These are phyloP conservation scores for Colius striatus DNA, from an alignment of 2,113 vertebrate genomes.

Conservation along the genomic window DNA sequence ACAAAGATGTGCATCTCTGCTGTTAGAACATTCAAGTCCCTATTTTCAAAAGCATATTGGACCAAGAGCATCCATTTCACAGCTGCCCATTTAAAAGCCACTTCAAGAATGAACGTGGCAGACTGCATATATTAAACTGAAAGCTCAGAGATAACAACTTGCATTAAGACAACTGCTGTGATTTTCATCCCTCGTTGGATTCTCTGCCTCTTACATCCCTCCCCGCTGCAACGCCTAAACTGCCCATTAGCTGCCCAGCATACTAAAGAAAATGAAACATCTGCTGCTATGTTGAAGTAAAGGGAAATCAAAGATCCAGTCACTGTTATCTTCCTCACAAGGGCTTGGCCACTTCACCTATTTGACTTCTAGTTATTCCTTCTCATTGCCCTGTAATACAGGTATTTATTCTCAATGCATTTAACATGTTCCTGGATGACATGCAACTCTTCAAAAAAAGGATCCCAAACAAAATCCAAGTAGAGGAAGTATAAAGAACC, in stretches of 20 bases:
- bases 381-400: neutral
- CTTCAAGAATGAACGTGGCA: slow-evolving; percentile 5
- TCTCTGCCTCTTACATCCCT: neutral
- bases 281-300: neutral
- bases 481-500: neutral
- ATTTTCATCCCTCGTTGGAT: neutral
- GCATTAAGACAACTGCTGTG: neutral
- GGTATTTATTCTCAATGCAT: neutral
- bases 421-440: neutral
- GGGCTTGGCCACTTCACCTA: neutral
- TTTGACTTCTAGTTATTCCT: neutral
- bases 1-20: neutral
- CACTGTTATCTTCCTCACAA: neutral
- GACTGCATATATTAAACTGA: neutral
- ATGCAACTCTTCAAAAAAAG: neutral
- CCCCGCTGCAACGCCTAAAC: rapidly evolving
- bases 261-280: neutral
- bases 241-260: neutral
- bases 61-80: neutral
- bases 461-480: neutral
- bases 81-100: neutral
- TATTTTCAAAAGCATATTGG: neutral
- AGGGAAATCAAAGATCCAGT: neutral
- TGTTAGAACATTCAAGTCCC: neutral
- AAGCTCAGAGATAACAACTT: neutral